phyloP scores from a whole-genome alignment of 2,888 invertebrate genomes.

The Mesorhabditis belari region DNA sequence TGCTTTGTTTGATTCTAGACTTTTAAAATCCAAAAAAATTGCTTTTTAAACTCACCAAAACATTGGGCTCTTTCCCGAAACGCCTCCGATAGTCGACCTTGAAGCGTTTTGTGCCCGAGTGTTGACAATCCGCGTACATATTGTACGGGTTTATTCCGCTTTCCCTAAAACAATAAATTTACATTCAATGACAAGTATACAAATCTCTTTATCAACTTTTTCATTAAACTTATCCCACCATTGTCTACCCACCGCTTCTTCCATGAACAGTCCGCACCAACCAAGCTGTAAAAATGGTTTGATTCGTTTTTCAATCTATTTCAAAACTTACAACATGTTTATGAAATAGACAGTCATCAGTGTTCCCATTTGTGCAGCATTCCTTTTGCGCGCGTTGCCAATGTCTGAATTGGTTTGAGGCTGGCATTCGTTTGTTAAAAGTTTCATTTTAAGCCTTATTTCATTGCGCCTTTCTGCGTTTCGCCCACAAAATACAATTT shows the following conservation, averaged over 20 bases:
- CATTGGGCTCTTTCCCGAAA: background rate
- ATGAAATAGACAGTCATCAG: constrained; percentile 24
- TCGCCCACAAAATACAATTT: too few species aligned
- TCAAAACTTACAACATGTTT: constrained; percentile 11
- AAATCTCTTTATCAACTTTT: too few species aligned
- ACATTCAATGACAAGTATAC: too few species aligned
- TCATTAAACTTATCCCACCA: background rate
- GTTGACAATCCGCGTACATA: constrained; percentile 53
- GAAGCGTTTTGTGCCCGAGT: constrained; percentile 8
- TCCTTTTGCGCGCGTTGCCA: constrained; percentile 17
- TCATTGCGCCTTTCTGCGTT: too few species aligned
- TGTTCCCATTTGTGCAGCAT: constrained; percentile 23
- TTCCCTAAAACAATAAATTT: constrained; percentile 29
- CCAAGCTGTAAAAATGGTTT: too few species aligned
- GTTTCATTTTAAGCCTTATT: too few species aligned
- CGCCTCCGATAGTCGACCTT: constrained; percentile 12
- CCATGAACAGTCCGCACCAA: too few species aligned
- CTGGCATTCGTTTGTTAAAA: too few species aligned
- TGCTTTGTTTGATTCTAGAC: too few species aligned
- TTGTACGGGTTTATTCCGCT: constrained; percentile 55
- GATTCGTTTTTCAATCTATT: constrained; percentile 1
- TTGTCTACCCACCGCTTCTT: too few species aligned
- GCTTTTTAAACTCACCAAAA: background rate
- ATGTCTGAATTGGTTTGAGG: constrained; percentile 16
- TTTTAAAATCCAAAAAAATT: too few species aligned